These are phyloP conservation scores for Hemicentrotus pulcherrimus DNA, from an alignment of 35 echinoderm and acorn worm genomes.

Conservation along the genomic window DNA sequence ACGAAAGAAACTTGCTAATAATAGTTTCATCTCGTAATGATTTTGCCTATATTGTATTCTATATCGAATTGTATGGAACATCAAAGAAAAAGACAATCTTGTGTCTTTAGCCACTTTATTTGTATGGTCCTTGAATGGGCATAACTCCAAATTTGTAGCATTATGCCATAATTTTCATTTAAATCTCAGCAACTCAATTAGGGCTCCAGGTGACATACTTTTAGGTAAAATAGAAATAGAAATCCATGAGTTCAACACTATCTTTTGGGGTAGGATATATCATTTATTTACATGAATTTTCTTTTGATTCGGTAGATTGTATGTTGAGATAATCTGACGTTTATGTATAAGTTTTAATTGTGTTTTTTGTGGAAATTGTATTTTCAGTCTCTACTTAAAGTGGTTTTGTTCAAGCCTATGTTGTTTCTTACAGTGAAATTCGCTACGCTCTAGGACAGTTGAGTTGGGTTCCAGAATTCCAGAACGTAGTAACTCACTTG, in stretches of 20 bases:
- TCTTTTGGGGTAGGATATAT: neutral
- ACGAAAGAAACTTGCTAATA: no score
- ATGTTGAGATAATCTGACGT: neutral
- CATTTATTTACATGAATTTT: neutral
- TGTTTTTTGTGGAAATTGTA: neutral
- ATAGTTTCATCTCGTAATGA: neutral
- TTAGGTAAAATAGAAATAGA: neutral
- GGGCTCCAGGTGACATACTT: neutral
- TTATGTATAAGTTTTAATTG: neutral
- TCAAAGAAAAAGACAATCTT: neutral
- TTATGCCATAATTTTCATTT: neutral
- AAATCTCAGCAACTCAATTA: neutral
- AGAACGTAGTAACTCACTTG: neutral
- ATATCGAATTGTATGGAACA: neutral
- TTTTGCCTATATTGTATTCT: neutral
- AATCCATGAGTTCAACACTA: neutral
- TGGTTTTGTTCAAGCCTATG: neutral
- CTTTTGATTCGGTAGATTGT: neutral
- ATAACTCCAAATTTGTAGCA: neutral
- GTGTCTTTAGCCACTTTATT: neutral
- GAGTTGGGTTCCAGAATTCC: neutral
- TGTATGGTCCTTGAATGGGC: neutral
- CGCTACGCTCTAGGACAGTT: neutral
- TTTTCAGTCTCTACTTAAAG: neutral
- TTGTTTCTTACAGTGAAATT: no score